These are phyloP conservation scores for Epinephelus fuscoguttatus DNA, from an alignment of 2,113 vertebrate species.

Conservation along the genomic window DNA sequence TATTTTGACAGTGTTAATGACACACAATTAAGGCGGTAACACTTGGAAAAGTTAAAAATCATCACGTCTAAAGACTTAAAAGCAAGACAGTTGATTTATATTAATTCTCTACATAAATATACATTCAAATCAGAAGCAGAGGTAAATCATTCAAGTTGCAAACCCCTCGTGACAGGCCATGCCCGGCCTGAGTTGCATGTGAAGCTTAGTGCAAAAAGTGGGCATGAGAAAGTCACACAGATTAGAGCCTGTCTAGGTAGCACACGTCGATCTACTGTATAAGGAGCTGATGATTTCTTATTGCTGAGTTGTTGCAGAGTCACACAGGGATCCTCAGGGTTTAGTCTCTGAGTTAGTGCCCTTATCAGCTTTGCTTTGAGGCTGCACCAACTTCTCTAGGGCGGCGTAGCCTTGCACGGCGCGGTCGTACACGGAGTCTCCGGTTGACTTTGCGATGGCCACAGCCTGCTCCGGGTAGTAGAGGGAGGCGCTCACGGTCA, in stretches of 20 bases:
- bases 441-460: slow-evolving; percentile 81
- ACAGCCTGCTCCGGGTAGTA: slow-evolving; percentile 93
- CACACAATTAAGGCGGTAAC: not conserved
- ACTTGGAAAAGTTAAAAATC: not conserved
- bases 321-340: not conserved
- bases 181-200: slow-evolving; percentile 61
- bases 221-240: slow-evolving; percentile 38
- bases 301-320: not conserved
- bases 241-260: not conserved
- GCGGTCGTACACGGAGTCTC: slow-evolving; percentile 76
- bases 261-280: slow-evolving; percentile 8
- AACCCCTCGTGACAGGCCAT: slow-evolving; percentile 18
- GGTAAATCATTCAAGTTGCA: not conserved
- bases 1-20: no score
- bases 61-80: not conserved
- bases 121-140: slow-evolving; percentile 59
- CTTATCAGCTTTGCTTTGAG: not conserved
- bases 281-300: not conserved
- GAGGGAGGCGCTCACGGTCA: slow-evolving; percentile 87
- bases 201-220: slow-evolving; percentile 66
- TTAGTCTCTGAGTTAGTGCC: not conserved
- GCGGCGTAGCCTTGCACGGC: slow-evolving; percentile 76
- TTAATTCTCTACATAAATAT: slow-evolving; percentile 66
- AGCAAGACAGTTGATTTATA: slow-evolving; percentile 10
- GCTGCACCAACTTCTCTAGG: slow-evolving; percentile 71